Conservation (phyloP, 2,888 invertebrate species). For the Cotesia congregata region DNA sequence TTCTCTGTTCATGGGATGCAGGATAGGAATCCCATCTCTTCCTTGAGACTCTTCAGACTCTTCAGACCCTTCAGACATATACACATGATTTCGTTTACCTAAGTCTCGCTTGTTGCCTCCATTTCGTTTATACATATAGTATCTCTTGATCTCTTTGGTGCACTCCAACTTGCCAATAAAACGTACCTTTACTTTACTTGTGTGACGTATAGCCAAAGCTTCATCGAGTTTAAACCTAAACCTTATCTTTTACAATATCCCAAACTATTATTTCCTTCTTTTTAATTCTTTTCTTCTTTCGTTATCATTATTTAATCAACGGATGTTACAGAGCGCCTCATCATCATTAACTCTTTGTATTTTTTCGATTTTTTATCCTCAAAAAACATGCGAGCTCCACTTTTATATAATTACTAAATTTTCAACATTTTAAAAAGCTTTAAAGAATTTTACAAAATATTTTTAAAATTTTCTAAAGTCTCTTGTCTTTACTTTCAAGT, state of each 20-base stretch:
- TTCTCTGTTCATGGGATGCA: too few species aligned
- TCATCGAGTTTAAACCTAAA: constrained; percentile 22
- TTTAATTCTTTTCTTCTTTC: not conserved
- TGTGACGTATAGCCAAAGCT: constrained; percentile 50
- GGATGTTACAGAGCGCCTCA: not conserved
- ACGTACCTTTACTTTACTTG: constrained; percentile 19
- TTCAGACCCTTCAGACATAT: not conserved
- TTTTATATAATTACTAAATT: too few species aligned
- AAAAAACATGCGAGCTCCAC: too few species aligned
- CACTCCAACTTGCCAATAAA: constrained; percentile 43
- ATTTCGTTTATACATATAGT: constrained; percentile 7
- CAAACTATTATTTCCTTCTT: not conserved
- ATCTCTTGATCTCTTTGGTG: constrained; percentile 33
- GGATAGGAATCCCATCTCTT: too few species aligned
- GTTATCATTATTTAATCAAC: not conserved
- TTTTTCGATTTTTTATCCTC: too few species aligned
- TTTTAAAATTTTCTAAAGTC: too few species aligned
- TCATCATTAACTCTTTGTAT: not conserved
- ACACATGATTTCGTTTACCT: constrained; percentile 22
- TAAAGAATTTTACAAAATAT: too few species aligned
- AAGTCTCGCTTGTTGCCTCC: constrained; percentile 14
- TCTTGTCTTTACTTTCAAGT: too few species aligned
- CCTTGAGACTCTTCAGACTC: too few species aligned
- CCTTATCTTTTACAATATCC: not conserved
- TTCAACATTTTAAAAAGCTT: too few species aligned